Conservation (phyloP, 2,797 vertebrate species). For the Salarias fasciatus region DNA sequence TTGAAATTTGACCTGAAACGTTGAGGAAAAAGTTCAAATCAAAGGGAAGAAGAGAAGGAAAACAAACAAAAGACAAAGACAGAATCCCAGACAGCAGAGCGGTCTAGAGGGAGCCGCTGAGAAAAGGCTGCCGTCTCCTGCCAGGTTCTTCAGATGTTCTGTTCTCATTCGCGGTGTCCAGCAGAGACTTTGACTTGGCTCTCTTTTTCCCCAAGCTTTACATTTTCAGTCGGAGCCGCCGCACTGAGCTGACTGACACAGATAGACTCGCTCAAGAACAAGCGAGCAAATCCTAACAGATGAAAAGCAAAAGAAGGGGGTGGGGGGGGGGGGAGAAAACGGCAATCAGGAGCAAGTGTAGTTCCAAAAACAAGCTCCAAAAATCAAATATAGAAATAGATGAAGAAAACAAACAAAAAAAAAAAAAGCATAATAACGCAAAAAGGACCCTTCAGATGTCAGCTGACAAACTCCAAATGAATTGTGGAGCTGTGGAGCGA, state of each 20-base stretch:
- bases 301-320: no score
- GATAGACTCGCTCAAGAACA: background rate
- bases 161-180: conserved; percentile 45
- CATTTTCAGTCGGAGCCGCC: conserved; percentile 32
- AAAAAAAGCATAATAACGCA: background rate
- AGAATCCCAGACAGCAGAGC: conserved; percentile 26
- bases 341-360: no score
- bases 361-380: conserved; percentile 23
- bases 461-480: conserved; percentile 38
- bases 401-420: background rate
- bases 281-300: conserved; percentile 12
- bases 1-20: no score
- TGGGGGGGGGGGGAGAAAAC: no score
- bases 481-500: no score
- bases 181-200: conserved; percentile 42
- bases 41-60: background rate
- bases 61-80: conserved; percentile 16
- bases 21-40: background rate
- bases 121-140: conserved; percentile 11
- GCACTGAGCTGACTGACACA: conserved; percentile 31
- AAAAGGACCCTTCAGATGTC: conserved; percentile 19
- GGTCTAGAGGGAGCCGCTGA: conserved; percentile 26
- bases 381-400: background rate
- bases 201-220: conserved; percentile 36
- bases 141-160: conserved; percentile 39